Base-by-base conservation (phyloP, 2,113 vertebrate species). In the Etheostoma spectabile region DNA sequence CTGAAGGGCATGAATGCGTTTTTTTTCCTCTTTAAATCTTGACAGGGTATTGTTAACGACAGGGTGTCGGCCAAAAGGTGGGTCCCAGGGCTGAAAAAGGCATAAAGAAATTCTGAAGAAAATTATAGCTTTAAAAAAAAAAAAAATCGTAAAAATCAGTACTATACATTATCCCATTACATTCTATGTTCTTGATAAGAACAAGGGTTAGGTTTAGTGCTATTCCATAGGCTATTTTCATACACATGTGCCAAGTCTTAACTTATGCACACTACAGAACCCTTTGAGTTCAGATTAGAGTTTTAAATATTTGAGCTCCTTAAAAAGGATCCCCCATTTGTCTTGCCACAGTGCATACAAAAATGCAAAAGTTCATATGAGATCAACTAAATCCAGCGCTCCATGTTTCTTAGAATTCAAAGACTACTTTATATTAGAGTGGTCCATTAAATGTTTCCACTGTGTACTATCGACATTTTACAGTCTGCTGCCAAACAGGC, bases 31-130 rank as follows among this genome's bases (percentile, higher is more conserved):
- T 79, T 88, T 78, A 72, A 76, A 63, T 53, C 35, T 76, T 59
- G 24, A 82, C 57, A 49, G 19, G 69, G 69, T 62, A 65, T 56
- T 71, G 67, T 62, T 72, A 87, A 87, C 19, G 8, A 82, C 69
- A 61, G 61, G 76, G 75, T 82, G 83, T 80, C 38, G 55, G 24
- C 64, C 61, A 16, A 72, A 35, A 84, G 60, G 49, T 76, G 49
- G 42, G 24, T 65, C 77, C 27, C 46, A 7, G 10, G 18, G 55
- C n/a, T 46, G 21, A 33, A 24, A 59, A 4, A 16, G 30, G 15
- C 19, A 63, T 15, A 38, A 71, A 57, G 21, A 5, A 16, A 57
- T n/a, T 68, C 67, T 67, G 8, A n/a, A 48, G 79, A 21, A 77
- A 61, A 67, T 61, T 42, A 67, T 5, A 51, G 30, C n/a, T 64